Evolutionary conservation across 2,797 vertebrate genomes (phyloP), one percentile per base, ranked within the genome.

Genomic region (Emydoidea blandingii): DNA sequence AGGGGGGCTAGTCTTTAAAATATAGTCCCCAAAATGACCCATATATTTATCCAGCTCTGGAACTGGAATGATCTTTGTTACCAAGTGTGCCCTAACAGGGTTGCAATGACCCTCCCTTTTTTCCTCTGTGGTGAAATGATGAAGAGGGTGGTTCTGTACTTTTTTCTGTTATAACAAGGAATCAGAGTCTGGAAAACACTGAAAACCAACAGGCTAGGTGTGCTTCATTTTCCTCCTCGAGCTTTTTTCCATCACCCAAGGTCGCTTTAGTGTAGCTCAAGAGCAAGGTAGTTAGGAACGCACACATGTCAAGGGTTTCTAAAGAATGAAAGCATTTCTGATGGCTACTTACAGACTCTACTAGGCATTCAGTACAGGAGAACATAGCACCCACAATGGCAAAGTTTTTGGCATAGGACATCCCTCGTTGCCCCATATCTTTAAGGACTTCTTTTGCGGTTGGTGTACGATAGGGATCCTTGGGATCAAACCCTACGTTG

Each of bases 371-470:
- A 0, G 99, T 99, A 94, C 99, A 99, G 80, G 99, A 99, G 97
- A 99, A 99, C 99, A 99, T 99, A 86, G 99, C 99, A 0, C 99
- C 99, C 86, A 99, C 99, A 0, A 99, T 99, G 91, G 99, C 99
- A 0, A 99, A 99, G 97, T 99, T 99, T 97, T 99, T 99, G 86
- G 99, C 99, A 0, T 99, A 99, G 14, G 99, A 99, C 98, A 99
- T 99, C 91, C 99, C 99, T 95, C 99, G 98, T 97, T 99, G 99
- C 3, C 99, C 99, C 99, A 99, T 99, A 95, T 99, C 99, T 98
- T 98, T 99, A 54, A 99, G 98, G 79, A 99, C 99, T 94, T 99
- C 99, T 92, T 97, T 98, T 1, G 99, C 99, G 0, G 99, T 99
- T 0, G 99, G 99, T 0, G 99, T 99, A 65, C 98, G 99, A 81